Conservation (phyloP, 2,113 vertebrate genomes). For the Otolemur garnettii region DNA sequence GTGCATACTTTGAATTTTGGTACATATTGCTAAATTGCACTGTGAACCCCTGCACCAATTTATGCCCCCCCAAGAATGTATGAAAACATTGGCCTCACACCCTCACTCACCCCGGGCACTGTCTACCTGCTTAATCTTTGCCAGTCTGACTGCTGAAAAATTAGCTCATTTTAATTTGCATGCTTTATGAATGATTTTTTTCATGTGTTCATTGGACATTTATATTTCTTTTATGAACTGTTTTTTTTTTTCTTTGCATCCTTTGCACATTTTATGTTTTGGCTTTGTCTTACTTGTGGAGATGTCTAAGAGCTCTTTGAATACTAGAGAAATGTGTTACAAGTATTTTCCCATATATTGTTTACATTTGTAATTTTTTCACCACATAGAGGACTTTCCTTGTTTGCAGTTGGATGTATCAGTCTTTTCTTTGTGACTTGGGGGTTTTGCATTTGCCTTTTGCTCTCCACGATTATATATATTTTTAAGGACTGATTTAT, state of each 20-base stretch:
- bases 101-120: background rate
- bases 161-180: background rate
- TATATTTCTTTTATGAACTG: constrained; percentile 58
- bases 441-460: constrained; percentile 23
- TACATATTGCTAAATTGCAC: background rate
- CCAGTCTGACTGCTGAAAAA: background rate
- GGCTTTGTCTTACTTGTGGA: constrained; percentile 21
- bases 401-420: constrained; percentile 53
- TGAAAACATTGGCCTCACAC: accelerated
- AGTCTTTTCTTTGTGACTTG: constrained; percentile 62
- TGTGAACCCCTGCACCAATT: background rate
- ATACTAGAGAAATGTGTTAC: constrained; percentile 5
- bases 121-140: background rate
- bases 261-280: constrained; percentile 38
- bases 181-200: background rate
- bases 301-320: constrained; percentile 30
- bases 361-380: constrained; percentile 48
- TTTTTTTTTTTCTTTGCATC: background rate
- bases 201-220: constrained; percentile 24
- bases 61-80: background rate
- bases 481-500: constrained; percentile 53
- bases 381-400: constrained; percentile 43
- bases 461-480: background rate
- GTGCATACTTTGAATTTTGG: accelerated
- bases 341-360: constrained; percentile 59